These are phyloP conservation scores for Pelagia noctiluca DNA, from an alignment of 30 jellyfish, hydroid and myxozoan species.

Conservation along the genomic window DNA sequence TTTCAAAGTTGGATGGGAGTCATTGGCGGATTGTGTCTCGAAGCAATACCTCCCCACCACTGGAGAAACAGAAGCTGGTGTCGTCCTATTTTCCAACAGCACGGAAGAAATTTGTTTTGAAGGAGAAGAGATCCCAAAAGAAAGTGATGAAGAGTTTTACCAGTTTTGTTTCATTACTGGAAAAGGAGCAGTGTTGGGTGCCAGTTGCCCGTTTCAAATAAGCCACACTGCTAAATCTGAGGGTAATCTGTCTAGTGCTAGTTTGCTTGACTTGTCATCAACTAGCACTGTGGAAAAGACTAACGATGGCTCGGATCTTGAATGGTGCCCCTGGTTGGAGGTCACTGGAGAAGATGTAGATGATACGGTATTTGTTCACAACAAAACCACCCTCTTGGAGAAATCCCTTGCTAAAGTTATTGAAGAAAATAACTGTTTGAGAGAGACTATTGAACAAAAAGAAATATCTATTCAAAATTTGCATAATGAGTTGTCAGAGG, in stretches of 20 bases:
- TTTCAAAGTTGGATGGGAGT: slow-evolving; percentile 92
- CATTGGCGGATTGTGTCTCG: slow-evolving; percentile 16
- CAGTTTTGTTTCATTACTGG: slow-evolving; percentile 82
- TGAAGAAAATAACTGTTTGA: slow-evolving; percentile 55
- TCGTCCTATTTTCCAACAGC: background rate
- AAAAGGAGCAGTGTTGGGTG: slow-evolving; percentile 76
- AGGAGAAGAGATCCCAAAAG: slow-evolving; percentile 41
- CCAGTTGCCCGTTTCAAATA: slow-evolving; percentile 90
- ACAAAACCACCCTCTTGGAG: slow-evolving; percentile 84
- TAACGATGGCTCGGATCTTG: slow-evolving; percentile 20
- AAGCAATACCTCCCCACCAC: background rate
- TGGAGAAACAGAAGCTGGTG: slow-evolving; percentile 10
- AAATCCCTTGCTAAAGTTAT: slow-evolving; percentile 64
- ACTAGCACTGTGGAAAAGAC: background rate
- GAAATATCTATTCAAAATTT: slow-evolving; percentile 12
- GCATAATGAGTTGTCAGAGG: slow-evolving; percentile 12
- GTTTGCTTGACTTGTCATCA: slow-evolving; percentile 13
- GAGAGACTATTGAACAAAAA: slow-evolving; percentile 20
- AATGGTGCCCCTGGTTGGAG: slow-evolving; percentile 80
- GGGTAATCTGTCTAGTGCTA: background rate
- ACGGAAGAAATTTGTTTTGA: slow-evolving; percentile 29
- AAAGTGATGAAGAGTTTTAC: slow-evolving; percentile 70
- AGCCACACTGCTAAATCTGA: slow-evolving; percentile 5
- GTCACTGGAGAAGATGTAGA: slow-evolving; percentile 60
- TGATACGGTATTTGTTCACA: slow-evolving; percentile 81